Base-by-base conservation (phyloP, 2,113 vertebrate species). In the Rostratula benghalensis region DNA sequence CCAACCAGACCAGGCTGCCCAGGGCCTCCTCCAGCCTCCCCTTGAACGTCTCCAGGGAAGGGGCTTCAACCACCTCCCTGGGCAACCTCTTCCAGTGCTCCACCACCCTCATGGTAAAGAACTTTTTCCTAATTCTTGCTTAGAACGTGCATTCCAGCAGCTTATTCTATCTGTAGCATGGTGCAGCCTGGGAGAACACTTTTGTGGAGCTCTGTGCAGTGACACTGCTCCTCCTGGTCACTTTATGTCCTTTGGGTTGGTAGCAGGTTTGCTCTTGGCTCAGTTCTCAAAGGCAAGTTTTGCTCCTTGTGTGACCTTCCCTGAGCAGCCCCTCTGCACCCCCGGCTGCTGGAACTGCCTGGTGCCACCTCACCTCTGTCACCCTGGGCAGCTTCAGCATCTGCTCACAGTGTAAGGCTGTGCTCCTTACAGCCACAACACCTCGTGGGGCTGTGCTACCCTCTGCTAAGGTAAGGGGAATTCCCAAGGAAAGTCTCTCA, bases 271-370 rank as follows among this genome's bases (percentile, higher is more conserved):
- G 2, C 7, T 3, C 84, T n/a, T 41, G 6, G 41, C 75, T 35
- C 14, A 0, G 0, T 45, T 67, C 43, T 19, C 71, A 14, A 14
- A 37, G 80, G 43, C 45, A 15, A 3, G 1, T 13, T 50, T 11
- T 48, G 13, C 30, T 69, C 41, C 33, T 13, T 10, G 25, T 9
- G 1, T 5, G 13, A 9, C 21, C 59, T 56, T 22, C 35, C 19
- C 0, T n/a, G 0, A 23, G 33, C 51, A 41, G 35, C 17, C n/a
- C 48, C n/a, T 39, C 16, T 39, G 35, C 8, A 0, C 51, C 39
- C 39, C 39, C 17, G 41, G 61, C 50, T 50, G 69, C 70, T 28
- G 43, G 6, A 71, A 41, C 39, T 51, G 39, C 41, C 21, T 1
- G 14, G 0, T 68, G 75, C 30, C 41, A 23, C 5, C 53, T 35